Conservation (phyloP, 2,113 vertebrate genomes). For the Aspidoscelis tigris region DNA sequence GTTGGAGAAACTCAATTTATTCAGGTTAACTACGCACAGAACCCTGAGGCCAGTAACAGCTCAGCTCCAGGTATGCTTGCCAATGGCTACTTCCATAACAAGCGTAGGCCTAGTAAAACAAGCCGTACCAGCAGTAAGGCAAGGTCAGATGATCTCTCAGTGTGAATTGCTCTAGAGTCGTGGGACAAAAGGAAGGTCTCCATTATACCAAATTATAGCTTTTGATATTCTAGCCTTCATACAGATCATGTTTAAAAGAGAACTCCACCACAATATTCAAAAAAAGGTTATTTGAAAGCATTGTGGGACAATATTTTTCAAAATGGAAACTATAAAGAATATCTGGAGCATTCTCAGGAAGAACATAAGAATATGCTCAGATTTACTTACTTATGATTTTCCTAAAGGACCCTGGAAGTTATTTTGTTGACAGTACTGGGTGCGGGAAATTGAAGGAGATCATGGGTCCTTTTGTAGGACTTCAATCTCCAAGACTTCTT, state of each 20-base stretch:
- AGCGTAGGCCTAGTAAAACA: constrained; percentile 88
- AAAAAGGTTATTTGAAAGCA: constrained; percentile 25
- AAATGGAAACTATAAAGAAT: constrained; percentile 11
- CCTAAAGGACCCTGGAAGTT: background rate
- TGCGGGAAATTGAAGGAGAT: background rate
- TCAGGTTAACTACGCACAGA: constrained; percentile 80
- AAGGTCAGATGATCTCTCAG: constrained; percentile 88
- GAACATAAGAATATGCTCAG: background rate
- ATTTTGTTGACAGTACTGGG: background rate
- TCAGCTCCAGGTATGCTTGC: constrained; percentile 62
- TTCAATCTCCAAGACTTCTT: background rate
- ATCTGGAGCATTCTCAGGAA: background rate
- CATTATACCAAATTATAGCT: background rate
- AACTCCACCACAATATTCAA: background rate
- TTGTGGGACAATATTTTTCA: background rate
- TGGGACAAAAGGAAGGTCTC: constrained; percentile 12
- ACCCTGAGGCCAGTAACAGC: constrained; percentile 68
- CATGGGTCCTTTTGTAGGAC: background rate
- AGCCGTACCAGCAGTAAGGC: constrained; percentile 88
- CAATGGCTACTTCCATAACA: constrained; percentile 79
- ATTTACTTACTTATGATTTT: background rate
- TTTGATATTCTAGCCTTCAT: constrained; percentile 22
- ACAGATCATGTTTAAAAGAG: constrained; percentile 8
- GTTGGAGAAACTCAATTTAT: constrained; percentile 79
- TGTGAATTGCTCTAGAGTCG: constrained; percentile 71